Conservation (phyloP, 2,888 invertebrate genomes). For the Sinopyrophorus schimmeli region DNA sequence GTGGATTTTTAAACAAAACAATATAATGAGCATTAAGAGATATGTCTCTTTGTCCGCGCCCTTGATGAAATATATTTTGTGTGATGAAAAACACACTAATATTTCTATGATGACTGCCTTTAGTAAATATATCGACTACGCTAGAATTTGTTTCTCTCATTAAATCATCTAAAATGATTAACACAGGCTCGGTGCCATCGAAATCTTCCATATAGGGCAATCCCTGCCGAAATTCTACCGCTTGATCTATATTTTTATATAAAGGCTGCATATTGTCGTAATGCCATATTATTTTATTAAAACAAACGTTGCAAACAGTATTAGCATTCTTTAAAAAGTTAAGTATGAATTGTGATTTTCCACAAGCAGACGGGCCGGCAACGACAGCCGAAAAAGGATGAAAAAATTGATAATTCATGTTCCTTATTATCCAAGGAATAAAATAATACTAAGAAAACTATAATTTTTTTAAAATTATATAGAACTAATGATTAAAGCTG, state of each 20-base stretch:
- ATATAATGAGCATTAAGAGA: too few relatives aligned
- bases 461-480: too few relatives aligned
- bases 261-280: conserved; percentile 1
- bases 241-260: not conserved
- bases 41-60: too few relatives aligned
- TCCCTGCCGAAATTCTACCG: conserved; percentile 15
- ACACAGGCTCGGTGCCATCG: conserved; percentile 8
- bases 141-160: conserved; percentile 13
- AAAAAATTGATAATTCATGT: too few relatives aligned
- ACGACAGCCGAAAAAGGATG: too few relatives aligned
- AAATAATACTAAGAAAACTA: too few relatives aligned
- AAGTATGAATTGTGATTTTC: not conserved
- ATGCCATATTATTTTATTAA: not conserved
- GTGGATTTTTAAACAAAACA: too few relatives aligned
- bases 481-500: too few relatives aligned
- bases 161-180: conserved; percentile 27
- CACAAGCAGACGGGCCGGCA: not conserved
- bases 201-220: conserved; percentile 11
- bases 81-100: conserved; percentile 4
- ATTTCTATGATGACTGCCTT: conserved; percentile 31
- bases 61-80: too few relatives aligned
- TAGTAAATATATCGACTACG: conserved; percentile 35
- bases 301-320: not conserved
- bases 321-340: not conserved
- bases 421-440: too few relatives aligned